Conservation (phyloP, 2,797 vertebrate genomes). For the Tolypeutes matacus region DNA sequence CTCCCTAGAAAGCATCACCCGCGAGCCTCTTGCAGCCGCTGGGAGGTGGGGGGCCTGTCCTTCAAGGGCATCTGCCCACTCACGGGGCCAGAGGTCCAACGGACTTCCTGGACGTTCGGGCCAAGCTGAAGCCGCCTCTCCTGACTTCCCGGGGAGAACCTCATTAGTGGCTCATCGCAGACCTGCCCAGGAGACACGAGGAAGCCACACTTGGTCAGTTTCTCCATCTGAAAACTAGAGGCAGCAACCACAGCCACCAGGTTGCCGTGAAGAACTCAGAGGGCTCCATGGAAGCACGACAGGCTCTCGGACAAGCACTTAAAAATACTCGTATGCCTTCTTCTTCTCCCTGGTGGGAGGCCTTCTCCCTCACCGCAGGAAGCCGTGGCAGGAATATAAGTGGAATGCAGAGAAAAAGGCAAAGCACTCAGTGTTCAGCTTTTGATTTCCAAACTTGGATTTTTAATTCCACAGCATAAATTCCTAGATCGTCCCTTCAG, state of each 20-base stretch:
- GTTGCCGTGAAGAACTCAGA: neutral
- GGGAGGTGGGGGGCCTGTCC: neutral
- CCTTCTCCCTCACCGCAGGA: neutral
- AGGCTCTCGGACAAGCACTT: neutral
- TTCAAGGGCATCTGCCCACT: neutral
- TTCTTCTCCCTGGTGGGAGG: neutral
- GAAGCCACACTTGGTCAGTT: neutral
- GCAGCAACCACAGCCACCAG: neutral
- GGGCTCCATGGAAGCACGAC: neutral
- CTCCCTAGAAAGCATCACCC: neutral
- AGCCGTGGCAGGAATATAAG: neutral
- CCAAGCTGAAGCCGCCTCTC: neutral
- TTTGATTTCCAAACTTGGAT: neutral
- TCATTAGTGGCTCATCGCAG: neutral
- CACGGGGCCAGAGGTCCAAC: neutral
- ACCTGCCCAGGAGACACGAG: neutral
- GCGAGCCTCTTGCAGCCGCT: neutral
- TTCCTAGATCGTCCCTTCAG: neutral
- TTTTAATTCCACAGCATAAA: conserved; percentile 20
- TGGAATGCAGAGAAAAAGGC: neutral
- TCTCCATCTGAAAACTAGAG: neutral
- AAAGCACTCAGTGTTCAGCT: neutral
- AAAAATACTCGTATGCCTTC: neutral
- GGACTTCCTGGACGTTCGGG: no score
- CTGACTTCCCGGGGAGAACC: neutral